Conservation (phyloP, 2,113 vertebrate genomes). For the Cygnus atratus region DNA sequence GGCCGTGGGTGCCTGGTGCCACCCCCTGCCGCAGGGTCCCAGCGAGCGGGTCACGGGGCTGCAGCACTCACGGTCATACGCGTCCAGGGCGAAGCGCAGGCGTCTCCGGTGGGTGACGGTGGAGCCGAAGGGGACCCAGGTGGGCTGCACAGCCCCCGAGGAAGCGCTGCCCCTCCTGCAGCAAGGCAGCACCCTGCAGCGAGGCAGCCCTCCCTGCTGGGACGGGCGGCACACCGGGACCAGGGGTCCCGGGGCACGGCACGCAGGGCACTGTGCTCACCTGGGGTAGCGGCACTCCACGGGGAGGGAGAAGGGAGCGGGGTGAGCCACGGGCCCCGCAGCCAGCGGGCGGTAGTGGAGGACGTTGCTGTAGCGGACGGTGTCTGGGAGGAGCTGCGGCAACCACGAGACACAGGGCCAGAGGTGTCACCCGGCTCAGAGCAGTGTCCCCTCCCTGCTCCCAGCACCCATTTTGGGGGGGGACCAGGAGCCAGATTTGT, state of each 20-base stretch:
- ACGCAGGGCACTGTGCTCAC: neutral
- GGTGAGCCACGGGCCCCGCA: neutral
- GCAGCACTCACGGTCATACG: neutral
- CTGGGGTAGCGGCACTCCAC: constrained; percentile 10
- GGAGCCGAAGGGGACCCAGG: neutral
- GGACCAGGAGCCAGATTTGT: too few relatives aligned
- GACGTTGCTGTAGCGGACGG: neutral
- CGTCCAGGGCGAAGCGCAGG: neutral
- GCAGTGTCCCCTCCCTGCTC: accelerated
- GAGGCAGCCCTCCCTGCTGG: too few relatives aligned
- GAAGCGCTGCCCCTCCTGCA: neutral
- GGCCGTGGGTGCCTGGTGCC: accelerated
- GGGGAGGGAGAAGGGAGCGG: neutral
- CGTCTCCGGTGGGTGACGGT: neutral
- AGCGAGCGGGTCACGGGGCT: too few relatives aligned
- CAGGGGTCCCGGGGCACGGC: neutral
- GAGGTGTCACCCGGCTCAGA: neutral
- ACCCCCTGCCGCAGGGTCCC: too few relatives aligned
- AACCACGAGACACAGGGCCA: accelerated
- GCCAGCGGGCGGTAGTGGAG: neutral
- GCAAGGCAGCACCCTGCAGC: neutral
- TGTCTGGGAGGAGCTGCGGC: neutral
- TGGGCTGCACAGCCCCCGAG: neutral
- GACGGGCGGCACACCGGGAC: too few relatives aligned
- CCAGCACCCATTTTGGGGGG: neutral